A percentile compares a stretch with the other conserved stretches of the same genome.
These are phyloP conservation scores for Brachionus calyciflorus DNA, from an alignment of 1,140 invertebrate species.

Conservation along the genomic window DNA sequence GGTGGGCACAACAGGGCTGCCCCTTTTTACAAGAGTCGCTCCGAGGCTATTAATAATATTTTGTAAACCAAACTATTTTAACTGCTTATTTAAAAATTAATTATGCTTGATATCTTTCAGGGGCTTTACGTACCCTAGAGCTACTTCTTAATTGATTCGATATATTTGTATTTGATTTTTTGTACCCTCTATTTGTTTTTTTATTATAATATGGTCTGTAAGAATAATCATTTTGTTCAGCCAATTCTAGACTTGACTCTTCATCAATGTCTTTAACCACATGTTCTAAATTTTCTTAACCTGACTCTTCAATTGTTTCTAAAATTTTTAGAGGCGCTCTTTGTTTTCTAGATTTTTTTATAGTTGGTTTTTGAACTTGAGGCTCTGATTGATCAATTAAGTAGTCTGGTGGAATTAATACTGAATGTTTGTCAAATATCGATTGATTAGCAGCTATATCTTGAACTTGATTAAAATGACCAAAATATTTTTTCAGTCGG, in stretches of 20 bases:
- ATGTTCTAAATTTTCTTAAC: too few species aligned
- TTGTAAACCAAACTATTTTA: not conserved
- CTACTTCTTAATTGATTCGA: too few species aligned
- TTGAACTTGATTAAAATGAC: slow-evolving; percentile 29
- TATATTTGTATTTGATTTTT: too few species aligned
- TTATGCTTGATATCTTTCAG: too few species aligned
- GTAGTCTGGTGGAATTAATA: slow-evolving; percentile 1
- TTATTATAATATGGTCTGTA: too few species aligned
- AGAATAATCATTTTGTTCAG: too few species aligned
- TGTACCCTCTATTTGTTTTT: too few species aligned
- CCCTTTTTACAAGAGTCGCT: not conserved
- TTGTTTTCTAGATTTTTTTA: not conserved
- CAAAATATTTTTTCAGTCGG: slow-evolving; percentile 15
- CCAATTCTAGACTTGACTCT: too few species aligned
- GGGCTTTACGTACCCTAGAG: too few species aligned
- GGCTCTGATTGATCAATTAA: not conserved
- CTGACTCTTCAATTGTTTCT: not conserved
- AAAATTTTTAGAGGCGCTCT: not conserved
- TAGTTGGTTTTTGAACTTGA: not conserved
- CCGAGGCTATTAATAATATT: not conserved
- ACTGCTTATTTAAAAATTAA: too few species aligned
- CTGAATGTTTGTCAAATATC: not conserved
- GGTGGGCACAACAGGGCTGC: not conserved
- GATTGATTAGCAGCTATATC: not conserved
- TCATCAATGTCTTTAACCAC: too few species aligned